These are phyloP conservation scores for Penaeus japonicus DNA, from an alignment of 1,140 invertebrate genomes.

Conservation along the genomic window DNA sequence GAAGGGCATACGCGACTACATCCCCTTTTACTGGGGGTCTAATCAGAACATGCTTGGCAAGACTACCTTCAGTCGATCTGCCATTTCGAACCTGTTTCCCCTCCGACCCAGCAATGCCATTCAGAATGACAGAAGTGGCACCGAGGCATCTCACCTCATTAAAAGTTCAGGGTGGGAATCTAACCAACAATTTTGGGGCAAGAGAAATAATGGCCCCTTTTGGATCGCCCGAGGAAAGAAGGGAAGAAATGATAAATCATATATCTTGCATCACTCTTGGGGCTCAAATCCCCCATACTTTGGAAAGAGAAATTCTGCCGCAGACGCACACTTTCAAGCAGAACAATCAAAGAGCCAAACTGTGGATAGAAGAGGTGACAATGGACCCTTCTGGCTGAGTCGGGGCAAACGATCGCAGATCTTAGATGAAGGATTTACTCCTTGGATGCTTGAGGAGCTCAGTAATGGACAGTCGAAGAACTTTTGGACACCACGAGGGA, in stretches of 20 bases:
- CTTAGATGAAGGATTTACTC: no score
- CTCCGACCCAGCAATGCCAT: not conserved
- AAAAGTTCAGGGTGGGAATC: slow-evolving; percentile 35
- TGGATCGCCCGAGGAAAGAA: slow-evolving; percentile 19
- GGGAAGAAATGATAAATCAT: not conserved
- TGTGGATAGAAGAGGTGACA: no score
- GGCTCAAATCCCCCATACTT: no score
- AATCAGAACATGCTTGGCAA: slow-evolving; percentile 31
- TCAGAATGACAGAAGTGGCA: not conserved
- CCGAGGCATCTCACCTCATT: not conserved
- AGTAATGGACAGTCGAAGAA: no score
- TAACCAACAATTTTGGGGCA: slow-evolving; percentile 39
- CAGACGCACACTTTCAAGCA: no score
- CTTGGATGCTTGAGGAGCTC: no score
- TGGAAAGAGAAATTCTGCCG: no score
- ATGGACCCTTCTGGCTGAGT: no score
- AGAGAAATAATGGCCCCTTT: slow-evolving; percentile 23
- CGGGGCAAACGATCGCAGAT: no score
- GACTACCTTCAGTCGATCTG: not conserved
- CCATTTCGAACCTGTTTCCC: not conserved
- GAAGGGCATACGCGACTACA: slow-evolving; percentile 1
- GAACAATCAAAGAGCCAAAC: no score
- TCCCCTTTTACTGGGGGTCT: slow-evolving; percentile 36
- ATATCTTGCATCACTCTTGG: no score
- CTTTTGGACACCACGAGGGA: no score